Evolutionary conservation across 2,888 invertebrate genomes (phyloP).

Genomic region (Leucophora obtusa): DNA sequence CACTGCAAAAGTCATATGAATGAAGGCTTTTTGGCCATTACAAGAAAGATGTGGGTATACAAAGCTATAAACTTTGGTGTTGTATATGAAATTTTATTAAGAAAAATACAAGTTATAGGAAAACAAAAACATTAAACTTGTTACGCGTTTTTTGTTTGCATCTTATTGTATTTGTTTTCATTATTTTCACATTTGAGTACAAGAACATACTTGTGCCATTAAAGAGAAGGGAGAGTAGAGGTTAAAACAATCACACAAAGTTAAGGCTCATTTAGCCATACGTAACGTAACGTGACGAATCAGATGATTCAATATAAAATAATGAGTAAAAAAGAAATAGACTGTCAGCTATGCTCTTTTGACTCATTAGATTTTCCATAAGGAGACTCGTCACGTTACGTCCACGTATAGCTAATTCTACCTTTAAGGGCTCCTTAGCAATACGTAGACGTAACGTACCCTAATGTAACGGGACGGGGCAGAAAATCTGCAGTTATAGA

Average conservation of each 20-base stretch:
- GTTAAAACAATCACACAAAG: conserved; percentile 3
- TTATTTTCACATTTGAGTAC: background rate
- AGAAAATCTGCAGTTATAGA: too few relatives aligned
- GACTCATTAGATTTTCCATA: too few relatives aligned
- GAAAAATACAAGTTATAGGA: conserved; percentile 9
- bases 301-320: too few relatives aligned
- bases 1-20: background rate
- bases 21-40: conserved; percentile 37
- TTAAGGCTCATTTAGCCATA: too few relatives aligned
- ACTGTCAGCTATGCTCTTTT: too few relatives aligned
- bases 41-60: conserved; percentile 4
- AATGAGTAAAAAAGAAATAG: too few relatives aligned
- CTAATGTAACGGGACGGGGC: too few relatives aligned
- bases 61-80: conserved; percentile 20
- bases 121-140: conserved; percentile 46
- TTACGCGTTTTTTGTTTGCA: conserved; percentile 38
- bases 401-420: too few relatives aligned
- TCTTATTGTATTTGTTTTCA: background rate
- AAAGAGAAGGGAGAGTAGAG: background rate
- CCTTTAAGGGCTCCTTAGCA: too few relatives aligned
- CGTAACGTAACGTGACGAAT: too few relatives aligned
- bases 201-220: background rate
- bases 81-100: conserved; percentile 28
- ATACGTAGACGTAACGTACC: too few relatives aligned
- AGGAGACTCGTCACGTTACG: too few relatives aligned